Evolutionary conservation across 92 coral and sea anemone genomes (phyloP).

Genomic region (Pocillopora grandis): DNA sequence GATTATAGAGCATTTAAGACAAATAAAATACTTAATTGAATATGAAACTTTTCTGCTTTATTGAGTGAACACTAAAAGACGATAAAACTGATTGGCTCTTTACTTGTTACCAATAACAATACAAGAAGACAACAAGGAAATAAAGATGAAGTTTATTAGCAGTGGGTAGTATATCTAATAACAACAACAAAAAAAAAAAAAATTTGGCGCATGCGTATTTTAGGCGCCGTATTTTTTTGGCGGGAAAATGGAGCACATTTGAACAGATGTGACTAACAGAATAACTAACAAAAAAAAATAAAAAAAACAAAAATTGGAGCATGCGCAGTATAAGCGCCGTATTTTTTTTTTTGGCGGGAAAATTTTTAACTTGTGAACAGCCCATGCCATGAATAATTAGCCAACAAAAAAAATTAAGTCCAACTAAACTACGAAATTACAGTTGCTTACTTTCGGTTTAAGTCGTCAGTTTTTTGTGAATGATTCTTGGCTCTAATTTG

Average conservation of each 20-base stretch:
- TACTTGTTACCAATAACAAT: background rate
- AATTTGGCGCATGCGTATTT: constrained; percentile 37
- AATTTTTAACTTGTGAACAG: background rate
- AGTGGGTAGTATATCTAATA: background rate
- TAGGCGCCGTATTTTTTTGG: constrained; percentile 20
- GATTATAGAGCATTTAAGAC: background rate
- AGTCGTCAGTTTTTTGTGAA: no score
- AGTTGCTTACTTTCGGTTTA: no score
- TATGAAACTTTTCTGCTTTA: background rate
- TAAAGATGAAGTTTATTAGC: background rate
- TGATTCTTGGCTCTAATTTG: no score
- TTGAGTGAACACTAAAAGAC: background rate
- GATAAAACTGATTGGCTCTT: background rate
- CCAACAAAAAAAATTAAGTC: no score
- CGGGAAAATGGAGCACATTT: background rate
- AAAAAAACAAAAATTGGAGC: background rate
- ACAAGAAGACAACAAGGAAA: background rate
- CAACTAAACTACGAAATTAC: no score
- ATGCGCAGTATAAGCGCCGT: background rate
- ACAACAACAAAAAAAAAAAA: background rate
- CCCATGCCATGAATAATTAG: background rate
- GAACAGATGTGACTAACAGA: background rate
- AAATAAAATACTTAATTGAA: background rate
- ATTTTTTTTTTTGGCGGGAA: constrained; percentile 5
- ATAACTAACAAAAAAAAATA: background rate